phyloP scores from a whole-genome alignment of 2,797 vertebrate genomes.

The Hozukius guyotensis region DNA sequence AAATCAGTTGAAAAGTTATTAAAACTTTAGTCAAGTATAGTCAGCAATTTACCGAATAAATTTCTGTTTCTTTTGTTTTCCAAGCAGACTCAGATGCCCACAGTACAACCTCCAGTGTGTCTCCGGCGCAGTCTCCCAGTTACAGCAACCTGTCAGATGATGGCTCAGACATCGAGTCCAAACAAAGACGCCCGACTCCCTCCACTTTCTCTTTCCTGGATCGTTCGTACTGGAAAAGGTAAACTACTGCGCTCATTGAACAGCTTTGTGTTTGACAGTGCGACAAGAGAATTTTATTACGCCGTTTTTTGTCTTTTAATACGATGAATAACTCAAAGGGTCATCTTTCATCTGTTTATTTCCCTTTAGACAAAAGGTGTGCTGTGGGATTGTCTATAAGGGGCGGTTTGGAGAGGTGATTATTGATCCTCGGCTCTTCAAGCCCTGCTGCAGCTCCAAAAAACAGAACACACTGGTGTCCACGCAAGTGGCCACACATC shows the following conservation, averaged over 20 bases:
- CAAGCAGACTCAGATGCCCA: slow-evolving; percentile 85
- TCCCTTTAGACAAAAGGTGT: slow-evolving; percentile 83
- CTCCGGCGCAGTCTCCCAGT: slow-evolving; percentile 87
- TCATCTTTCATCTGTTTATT: background rate
- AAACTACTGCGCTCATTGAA: background rate
- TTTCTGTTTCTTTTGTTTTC: slow-evolving; percentile 15
- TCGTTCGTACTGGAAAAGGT: slow-evolving; percentile 89
- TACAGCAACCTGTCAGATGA: slow-evolving; percentile 89
- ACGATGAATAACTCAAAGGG: background rate
- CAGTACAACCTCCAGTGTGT: slow-evolving; percentile 87
- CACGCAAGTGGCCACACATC: slow-evolving; percentile 71
- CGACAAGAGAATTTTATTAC: background rate
- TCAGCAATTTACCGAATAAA: background rate
- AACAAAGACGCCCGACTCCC: slow-evolving; percentile 80
- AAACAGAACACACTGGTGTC: slow-evolving; percentile 77
- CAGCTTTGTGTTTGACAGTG: background rate
- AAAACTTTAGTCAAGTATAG: background rate
- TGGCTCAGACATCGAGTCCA: slow-evolving; percentile 86
- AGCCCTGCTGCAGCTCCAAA: slow-evolving; percentile 87
- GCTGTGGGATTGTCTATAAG: slow-evolving; percentile 88
- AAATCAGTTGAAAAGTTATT: background rate
- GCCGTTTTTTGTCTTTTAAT: background rate
- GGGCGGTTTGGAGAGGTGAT: slow-evolving; percentile 88
- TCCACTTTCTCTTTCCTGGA: slow-evolving; percentile 87
- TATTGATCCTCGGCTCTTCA: slow-evolving; percentile 88